phyloP scores from a whole-genome alignment of 2,888 invertebrate genomes.

The Nephrotoma appendiculata region DNA sequence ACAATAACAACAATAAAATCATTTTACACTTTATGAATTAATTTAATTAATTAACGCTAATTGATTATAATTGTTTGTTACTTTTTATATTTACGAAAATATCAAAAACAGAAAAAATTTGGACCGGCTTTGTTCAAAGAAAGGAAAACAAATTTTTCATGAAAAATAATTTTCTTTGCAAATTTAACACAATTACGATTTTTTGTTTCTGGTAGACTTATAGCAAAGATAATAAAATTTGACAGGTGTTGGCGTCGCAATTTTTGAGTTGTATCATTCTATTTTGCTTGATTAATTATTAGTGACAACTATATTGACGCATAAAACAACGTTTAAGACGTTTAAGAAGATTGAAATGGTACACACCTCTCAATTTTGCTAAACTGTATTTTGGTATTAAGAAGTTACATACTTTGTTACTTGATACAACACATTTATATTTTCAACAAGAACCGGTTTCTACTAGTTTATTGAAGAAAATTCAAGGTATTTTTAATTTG shows the following conservation, averaged over 20 bases:
- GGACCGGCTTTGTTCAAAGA: background rate
- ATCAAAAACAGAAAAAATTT: background rate
- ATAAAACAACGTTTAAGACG: too few relatives aligned
- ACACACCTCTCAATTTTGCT: too few relatives aligned
- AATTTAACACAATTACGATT: background rate
- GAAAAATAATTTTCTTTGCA: background rate
- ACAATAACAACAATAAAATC: background rate
- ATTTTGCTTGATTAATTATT: too few relatives aligned
- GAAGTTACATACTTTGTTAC: too few relatives aligned
- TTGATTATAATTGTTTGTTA: background rate
- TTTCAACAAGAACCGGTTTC: too few relatives aligned
- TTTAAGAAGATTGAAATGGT: too few relatives aligned
- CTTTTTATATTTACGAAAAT: background rate
- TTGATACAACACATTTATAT: too few relatives aligned
- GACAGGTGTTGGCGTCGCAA: background rate
- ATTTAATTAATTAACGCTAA: background rate
- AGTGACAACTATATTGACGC: too few relatives aligned
- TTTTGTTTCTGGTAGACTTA: background rate
- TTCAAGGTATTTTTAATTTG: too few relatives aligned
- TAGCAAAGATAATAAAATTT: background rate
- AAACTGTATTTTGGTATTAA: too few relatives aligned
- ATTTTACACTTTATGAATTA: background rate
- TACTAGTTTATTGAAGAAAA: too few relatives aligned
- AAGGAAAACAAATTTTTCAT: background rate
- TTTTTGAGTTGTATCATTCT: background rate